These are phyloP conservation scores for Anguilla anguilla DNA, from an alignment of 2,797 vertebrate species.

Conservation along the genomic window DNA sequence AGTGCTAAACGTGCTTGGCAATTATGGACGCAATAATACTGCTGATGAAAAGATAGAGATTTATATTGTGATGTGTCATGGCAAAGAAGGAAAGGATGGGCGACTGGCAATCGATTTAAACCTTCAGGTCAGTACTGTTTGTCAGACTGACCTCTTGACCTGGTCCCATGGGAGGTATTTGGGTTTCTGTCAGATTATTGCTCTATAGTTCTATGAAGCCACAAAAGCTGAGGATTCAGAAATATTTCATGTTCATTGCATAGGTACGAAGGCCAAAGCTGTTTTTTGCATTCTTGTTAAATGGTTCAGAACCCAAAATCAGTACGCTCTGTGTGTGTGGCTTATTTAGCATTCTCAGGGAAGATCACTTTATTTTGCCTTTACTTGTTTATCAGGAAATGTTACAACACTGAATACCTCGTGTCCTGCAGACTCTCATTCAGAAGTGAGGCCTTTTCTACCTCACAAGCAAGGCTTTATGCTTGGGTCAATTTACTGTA, in stretches of 20 bases:
- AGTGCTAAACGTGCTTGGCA: slow-evolving; percentile 53
- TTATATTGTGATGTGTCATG: slow-evolving; percentile 29
- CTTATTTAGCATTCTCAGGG: slow-evolving; percentile 50
- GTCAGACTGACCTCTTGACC: slow-evolving; percentile 66
- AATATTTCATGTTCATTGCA: slow-evolving; percentile 61
- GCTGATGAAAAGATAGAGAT: slow-evolving; percentile 63
- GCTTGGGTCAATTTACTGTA: background rate
- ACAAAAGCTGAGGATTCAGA: slow-evolving; percentile 47
- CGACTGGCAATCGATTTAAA: slow-evolving; percentile 63
- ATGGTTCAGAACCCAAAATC: background rate
- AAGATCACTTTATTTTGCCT: slow-evolving; percentile 45
- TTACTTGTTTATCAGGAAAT: slow-evolving; percentile 63
- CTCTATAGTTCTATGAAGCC: slow-evolving; percentile 54
- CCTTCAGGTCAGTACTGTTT: slow-evolving; percentile 60
- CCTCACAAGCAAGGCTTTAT: slow-evolving; percentile 55
- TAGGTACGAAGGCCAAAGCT: slow-evolving; percentile 48
- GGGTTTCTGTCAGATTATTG: slow-evolving; percentile 59
- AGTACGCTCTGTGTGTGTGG: slow-evolving; percentile 2
- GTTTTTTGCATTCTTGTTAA: slow-evolving; percentile 7
- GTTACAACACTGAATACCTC: slow-evolving; percentile 57
- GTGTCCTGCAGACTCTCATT: slow-evolving; percentile 51
- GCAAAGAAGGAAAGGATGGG: slow-evolving; percentile 44
- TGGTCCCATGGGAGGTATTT: slow-evolving; percentile 54
- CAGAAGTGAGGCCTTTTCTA: slow-evolving; percentile 52
- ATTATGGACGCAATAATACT: slow-evolving; percentile 41